Conservation (phyloP, 2,113 vertebrate species). For the Rhagologus leucostigma region DNA sequence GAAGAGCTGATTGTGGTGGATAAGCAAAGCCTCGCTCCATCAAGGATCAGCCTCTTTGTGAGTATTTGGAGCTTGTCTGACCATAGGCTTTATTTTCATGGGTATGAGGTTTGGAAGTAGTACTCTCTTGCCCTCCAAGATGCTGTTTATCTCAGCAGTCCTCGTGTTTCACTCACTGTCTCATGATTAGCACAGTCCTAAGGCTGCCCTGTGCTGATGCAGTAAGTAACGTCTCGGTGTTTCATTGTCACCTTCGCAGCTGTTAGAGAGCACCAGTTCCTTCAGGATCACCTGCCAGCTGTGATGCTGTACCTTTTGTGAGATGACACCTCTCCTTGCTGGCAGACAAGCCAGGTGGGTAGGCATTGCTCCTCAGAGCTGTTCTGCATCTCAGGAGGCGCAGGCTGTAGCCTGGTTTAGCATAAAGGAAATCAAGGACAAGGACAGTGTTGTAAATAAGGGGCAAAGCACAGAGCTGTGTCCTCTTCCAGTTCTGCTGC, state of each 20-base stretch:
- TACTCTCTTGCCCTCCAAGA: background rate
- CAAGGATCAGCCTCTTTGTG: background rate
- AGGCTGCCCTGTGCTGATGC: background rate
- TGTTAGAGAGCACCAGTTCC: background rate
- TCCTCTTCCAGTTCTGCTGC: background rate
- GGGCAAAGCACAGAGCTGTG: background rate
- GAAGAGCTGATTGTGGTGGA: background rate
- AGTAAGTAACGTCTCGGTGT: background rate
- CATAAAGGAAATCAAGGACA: background rate
- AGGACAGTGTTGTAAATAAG: background rate
- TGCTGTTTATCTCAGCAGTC: background rate
- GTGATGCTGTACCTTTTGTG: background rate
- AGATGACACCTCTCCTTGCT: slow-evolving; percentile 27
- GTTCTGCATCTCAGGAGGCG: background rate
- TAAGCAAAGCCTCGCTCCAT: background rate
- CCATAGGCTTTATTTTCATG: background rate
- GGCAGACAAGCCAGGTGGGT: slow-evolving; percentile 42
- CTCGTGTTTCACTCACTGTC: background rate
- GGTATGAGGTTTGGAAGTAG: background rate
- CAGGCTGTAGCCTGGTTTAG: background rate
- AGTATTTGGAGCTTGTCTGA: background rate
- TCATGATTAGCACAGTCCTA: background rate
- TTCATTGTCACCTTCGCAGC: slow-evolving; percentile 31
- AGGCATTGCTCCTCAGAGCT: background rate
- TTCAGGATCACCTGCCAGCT: slow-evolving; percentile 20